phyloP scores from a whole-genome alignment of 2,888 invertebrate genomes.

The Quadriops clusia region DNA sequence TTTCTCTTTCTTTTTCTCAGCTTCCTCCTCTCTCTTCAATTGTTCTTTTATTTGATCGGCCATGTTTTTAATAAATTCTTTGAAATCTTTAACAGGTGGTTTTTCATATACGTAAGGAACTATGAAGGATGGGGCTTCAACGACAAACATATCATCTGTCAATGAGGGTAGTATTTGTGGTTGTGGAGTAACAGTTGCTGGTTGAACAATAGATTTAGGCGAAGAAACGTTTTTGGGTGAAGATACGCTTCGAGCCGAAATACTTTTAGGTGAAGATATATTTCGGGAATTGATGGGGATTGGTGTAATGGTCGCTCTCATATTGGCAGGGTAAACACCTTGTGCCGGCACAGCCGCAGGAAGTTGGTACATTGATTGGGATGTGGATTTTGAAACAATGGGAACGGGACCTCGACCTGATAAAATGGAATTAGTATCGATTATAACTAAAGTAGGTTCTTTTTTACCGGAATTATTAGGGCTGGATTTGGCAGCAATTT shows the following conservation, averaged over 20 bases:
- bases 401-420: constrained; percentile 50
- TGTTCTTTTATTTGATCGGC: constrained; percentile 51
- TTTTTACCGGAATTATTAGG: constrained; percentile 44
- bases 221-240: too few relatives aligned
- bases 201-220: too few relatives aligned
- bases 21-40: constrained; percentile 44
- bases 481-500: constrained; percentile 52
- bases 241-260: too few relatives aligned
- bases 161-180: constrained; percentile 66
- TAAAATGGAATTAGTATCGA: constrained; percentile 63
- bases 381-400: constrained; percentile 29
- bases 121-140: constrained; percentile 86
- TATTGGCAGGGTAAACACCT: constrained; percentile 51
- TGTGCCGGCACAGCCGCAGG: constrained; percentile 47
- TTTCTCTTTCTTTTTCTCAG: constrained; percentile 30
- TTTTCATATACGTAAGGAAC: constrained; percentile 90
- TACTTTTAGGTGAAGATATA: too few relatives aligned
- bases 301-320: constrained; percentile 46
- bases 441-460: constrained; percentile 65
- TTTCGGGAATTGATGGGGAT: constrained; percentile 33
- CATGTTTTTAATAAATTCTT: constrained; percentile 55
- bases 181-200: constrained; percentile 33
- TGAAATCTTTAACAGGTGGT: constrained; percentile 67
- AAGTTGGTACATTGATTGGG: constrained; percentile 34
- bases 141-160: constrained; percentile 86